These are phyloP conservation scores for Gopherus flavomarginatus DNA, from an alignment of 2,113 vertebrate species.

Conservation along the genomic window DNA sequence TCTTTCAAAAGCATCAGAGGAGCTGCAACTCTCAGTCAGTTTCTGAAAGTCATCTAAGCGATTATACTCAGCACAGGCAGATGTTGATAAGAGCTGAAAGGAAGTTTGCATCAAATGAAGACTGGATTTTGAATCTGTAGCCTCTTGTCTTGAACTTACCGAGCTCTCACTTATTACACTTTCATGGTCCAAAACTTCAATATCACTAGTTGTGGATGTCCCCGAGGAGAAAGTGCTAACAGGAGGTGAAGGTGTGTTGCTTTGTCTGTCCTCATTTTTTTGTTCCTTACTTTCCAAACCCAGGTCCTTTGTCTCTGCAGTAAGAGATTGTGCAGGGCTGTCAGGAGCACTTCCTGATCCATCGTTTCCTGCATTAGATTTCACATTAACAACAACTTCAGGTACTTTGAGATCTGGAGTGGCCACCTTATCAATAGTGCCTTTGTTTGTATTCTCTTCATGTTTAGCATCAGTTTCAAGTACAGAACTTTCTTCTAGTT, in stretches of 20 bases:
- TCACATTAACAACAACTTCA: slow-evolving; percentile 50
- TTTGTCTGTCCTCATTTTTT: slow-evolving; percentile 95
- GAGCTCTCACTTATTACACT: slow-evolving; percentile 98
- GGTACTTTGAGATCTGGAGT: slow-evolving; percentile 45
- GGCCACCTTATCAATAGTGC: slow-evolving; percentile 48
- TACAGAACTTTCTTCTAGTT: slow-evolving; percentile 28
- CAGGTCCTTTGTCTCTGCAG: slow-evolving; percentile 80
- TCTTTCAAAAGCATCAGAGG: slow-evolving; percentile 97
- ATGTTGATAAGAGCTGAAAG: slow-evolving; percentile 95
- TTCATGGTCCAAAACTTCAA: slow-evolving; percentile 98
- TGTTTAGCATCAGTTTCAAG: slow-evolving; percentile 18
- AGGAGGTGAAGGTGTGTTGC: slow-evolving; percentile 95
- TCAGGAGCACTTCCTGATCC: background rate
- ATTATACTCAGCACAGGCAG: slow-evolving; percentile 90
- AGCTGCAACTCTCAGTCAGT: slow-evolving; percentile 93
- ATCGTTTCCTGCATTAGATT: slow-evolving; percentile 17
- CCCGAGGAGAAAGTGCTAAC: slow-evolving; percentile 96
- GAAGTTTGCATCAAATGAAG: slow-evolving; percentile 97
- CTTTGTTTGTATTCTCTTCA: slow-evolving; percentile 52
- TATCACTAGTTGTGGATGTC: slow-evolving; percentile 98
- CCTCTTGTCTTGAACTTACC: slow-evolving; percentile 94
- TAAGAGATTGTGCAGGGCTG: slow-evolving; percentile 61
- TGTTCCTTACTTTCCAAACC: slow-evolving; percentile 87
- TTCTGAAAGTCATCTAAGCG: slow-evolving; percentile 95
- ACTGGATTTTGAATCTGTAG: slow-evolving; percentile 88